These are phyloP conservation scores for Campodea augens DNA, from an alignment of 1,140 invertebrate species.

Conservation along the genomic window DNA sequence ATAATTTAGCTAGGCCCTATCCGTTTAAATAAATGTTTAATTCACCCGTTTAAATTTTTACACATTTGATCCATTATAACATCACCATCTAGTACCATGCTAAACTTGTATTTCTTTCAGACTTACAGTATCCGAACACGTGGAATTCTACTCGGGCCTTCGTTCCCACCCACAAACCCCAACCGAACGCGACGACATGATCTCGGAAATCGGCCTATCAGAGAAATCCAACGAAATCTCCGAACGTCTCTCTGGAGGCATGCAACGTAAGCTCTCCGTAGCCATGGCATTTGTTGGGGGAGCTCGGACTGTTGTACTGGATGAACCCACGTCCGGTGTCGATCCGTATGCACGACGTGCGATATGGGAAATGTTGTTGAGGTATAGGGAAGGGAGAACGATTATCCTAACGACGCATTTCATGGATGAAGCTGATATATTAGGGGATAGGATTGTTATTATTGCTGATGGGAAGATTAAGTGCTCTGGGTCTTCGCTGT, in stretches of 20 bases:
- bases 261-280: conserved; percentile 38
- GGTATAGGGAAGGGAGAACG: conserved; percentile 13
- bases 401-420: too few species aligned
- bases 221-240: conserved; percentile 31
- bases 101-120: too few species aligned
- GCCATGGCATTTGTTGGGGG: conserved; percentile 39
- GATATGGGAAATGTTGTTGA: conserved; percentile 32
- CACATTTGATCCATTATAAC: too few species aligned
- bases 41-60: too few species aligned
- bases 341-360: conserved; percentile 31
- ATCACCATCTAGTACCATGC: too few species aligned
- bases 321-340: conserved; percentile 28
- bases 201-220: conserved; percentile 30
- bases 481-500: too few species aligned
- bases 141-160: conserved; percentile 30
- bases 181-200: conserved; percentile 24
- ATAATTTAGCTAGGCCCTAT: too few species aligned
- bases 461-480: too few species aligned
- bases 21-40: too few species aligned
- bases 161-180: conserved; percentile 17
- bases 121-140: conserved; percentile 31
- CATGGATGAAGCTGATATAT: too few species aligned
- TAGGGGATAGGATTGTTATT: too few species aligned
- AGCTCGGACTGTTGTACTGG: conserved; percentile 17
- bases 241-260: conserved; percentile 34